Conservation (phyloP, 2,888 invertebrate genomes). For the Allygus modestus region DNA sequence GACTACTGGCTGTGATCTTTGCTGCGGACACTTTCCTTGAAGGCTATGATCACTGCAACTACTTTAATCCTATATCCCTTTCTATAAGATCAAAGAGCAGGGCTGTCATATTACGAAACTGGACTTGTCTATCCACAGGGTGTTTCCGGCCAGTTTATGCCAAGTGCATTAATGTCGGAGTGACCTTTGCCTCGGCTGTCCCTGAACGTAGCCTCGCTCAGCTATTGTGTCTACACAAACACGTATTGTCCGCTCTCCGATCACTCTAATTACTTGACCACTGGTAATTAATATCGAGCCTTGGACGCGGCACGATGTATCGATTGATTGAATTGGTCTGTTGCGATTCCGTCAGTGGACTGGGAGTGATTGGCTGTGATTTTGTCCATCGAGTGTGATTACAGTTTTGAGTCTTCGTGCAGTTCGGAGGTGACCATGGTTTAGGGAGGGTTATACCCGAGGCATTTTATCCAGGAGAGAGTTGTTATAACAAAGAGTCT, state of each 20-base stretch:
- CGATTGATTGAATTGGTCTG: neutral
- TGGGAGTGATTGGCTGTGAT: too few species aligned
- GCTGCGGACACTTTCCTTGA: too few species aligned
- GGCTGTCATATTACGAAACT: constrained; percentile 18
- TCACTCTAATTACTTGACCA: constrained; percentile 3
- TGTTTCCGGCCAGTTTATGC: constrained; percentile 36
- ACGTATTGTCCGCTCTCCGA: constrained; percentile 30
- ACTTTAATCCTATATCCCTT: too few species aligned
- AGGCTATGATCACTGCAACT: too few species aligned
- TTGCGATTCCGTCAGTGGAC: neutral
- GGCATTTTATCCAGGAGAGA: too few species aligned
- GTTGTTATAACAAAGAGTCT: too few species aligned
- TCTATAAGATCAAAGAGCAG: constrained; percentile 1
- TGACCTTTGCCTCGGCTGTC: constrained; percentile 22
- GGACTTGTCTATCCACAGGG: constrained; percentile 20
- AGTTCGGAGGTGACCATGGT: too few species aligned
- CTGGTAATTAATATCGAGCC: constrained; percentile 34
- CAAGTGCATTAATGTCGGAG: constrained; percentile 33
- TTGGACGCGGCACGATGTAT: neutral
- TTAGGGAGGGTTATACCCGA: too few species aligned
- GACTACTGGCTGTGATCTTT: too few species aligned
- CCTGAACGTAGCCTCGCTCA: neutral
- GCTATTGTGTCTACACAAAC: constrained; percentile 17
- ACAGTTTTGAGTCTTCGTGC: too few species aligned
- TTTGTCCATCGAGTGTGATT: too few species aligned